These are phyloP conservation scores for Prunella himalayana DNA, from an alignment of 2,113 vertebrate genomes.

Conservation along the genomic window DNA sequence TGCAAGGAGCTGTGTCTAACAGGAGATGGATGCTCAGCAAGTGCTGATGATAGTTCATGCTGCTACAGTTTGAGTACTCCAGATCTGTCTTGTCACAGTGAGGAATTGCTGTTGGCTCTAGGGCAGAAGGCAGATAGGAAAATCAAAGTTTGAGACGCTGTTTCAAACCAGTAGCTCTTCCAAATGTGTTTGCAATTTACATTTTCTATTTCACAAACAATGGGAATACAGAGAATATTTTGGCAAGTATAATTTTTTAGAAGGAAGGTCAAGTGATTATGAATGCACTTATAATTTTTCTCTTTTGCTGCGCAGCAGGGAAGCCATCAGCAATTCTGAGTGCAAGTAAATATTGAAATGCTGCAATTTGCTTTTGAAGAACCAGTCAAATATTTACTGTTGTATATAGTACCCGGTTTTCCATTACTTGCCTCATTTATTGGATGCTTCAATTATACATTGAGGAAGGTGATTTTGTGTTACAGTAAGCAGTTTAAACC, in stretches of 20 bases:
- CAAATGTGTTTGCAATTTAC: slow-evolving; percentile 1
- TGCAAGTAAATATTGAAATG: slow-evolving; percentile 65
- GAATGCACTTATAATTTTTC: slow-evolving; percentile 15
- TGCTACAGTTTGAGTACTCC: neutral
- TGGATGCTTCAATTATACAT: neutral
- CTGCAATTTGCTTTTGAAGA: slow-evolving; percentile 37
- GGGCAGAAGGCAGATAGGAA: neutral
- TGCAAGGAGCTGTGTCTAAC: neutral
- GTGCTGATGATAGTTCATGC: slow-evolving; percentile 5
- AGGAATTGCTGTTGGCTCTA: neutral
- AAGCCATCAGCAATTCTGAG: slow-evolving; percentile 34
- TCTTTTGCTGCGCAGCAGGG: slow-evolving; percentile 31
- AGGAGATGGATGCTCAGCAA: slow-evolving; percentile 41
- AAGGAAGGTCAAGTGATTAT: slow-evolving; percentile 25
- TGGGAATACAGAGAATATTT: neutral
- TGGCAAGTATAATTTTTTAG: slow-evolving; percentile 38
- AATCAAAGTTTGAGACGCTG: neutral
- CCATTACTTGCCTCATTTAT: slow-evolving; percentile 31
- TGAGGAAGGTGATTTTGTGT: neutral
- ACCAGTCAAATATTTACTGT: slow-evolving; percentile 61
- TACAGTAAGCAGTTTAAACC: neutral
- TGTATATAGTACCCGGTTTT: neutral
- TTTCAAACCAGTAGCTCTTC: neutral
- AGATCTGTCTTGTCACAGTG: slow-evolving; percentile 13
- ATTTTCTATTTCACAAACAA: slow-evolving; percentile 20